Percentiles rank a stretch among this genome's conserved stretches.
Conservation (phyloP, 2,888 invertebrate genomes). For the Synanthedon formicaeformis region DNA sequence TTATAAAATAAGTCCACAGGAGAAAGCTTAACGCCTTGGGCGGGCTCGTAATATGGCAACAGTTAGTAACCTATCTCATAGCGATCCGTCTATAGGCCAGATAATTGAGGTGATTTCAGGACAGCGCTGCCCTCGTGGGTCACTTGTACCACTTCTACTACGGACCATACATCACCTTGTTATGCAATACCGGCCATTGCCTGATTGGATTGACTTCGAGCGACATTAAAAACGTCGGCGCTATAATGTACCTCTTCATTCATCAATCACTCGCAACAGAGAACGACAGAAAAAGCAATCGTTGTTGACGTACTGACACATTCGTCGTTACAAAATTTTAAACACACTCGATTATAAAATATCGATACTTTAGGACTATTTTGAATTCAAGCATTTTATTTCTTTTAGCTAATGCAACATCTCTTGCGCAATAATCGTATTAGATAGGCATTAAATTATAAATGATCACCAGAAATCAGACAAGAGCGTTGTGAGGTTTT, state of each 20-base stretch:
- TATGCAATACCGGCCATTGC: slow-evolving; percentile 13
- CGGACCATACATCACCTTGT: slow-evolving; percentile 8
- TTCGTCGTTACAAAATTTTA: background rate
- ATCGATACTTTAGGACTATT: too few species aligned
- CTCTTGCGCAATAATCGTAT: slow-evolving; percentile 41
- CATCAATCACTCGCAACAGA: background rate
- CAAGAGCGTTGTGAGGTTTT: slow-evolving; percentile 22
- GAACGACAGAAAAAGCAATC: background rate
- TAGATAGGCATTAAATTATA: slow-evolving; percentile 27
- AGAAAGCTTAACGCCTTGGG: slow-evolving; percentile 54
- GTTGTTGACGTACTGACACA: background rate
- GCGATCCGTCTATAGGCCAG: slow-evolving; percentile 24
- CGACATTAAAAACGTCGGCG: background rate
- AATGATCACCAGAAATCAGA: slow-evolving; percentile 40
- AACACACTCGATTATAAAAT: background rate
- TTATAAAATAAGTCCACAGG: slow-evolving; percentile 60
- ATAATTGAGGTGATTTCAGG: slow-evolving; percentile 38
- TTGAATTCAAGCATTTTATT: too few species aligned
- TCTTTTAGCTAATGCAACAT: slow-evolving; percentile 4
- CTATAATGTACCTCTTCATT: background rate
- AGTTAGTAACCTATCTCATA: slow-evolving; percentile 16
- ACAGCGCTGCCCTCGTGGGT: slow-evolving; percentile 23
- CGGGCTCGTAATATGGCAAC: slow-evolving; percentile 26
- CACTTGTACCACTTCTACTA: slow-evolving; percentile 25
- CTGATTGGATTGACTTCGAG: slow-evolving; percentile 21